Conservation (phyloP, 2,113 vertebrate genomes). For the Calypte anna region DNA sequence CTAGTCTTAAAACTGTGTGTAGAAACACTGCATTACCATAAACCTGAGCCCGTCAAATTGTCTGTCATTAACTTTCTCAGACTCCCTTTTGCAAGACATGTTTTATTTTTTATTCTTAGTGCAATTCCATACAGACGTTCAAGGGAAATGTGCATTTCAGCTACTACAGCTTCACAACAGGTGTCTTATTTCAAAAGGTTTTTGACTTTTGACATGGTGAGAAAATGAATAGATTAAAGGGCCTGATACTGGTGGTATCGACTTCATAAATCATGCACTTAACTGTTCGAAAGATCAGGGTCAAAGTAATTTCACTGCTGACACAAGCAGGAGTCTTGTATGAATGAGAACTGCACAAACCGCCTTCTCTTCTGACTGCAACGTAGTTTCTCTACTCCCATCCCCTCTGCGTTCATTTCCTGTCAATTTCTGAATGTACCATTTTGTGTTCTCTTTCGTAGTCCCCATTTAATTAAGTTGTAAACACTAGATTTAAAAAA, state of each 20-base stretch:
- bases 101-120: conserved; percentile 25
- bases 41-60: conserved; percentile 36
- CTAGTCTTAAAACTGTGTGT: conserved; percentile 65
- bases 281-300: not conserved
- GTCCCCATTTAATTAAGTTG: not conserved
- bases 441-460: not conserved
- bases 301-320: not conserved
- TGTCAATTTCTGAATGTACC: not conserved
- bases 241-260: not conserved
- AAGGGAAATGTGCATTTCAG: not conserved
- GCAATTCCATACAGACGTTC: conserved; percentile 34
- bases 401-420: not conserved
- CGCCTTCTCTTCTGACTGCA: not conserved
- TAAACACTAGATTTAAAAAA: not conserved
- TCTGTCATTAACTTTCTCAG: not conserved
- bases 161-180: not conserved
- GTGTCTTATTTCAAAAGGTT: conserved; percentile 1
- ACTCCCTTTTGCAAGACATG: not conserved
- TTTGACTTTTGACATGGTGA: not conserved
- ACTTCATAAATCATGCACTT: not conserved
- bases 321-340: not conserved
- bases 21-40: conserved; percentile 38
- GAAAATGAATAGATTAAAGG: not conserved
- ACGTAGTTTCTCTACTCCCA: not conserved
- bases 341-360: not conserved